phyloP scores from a whole-genome alignment of 1,140 invertebrate species.

The Neodiprion pinetum region DNA sequence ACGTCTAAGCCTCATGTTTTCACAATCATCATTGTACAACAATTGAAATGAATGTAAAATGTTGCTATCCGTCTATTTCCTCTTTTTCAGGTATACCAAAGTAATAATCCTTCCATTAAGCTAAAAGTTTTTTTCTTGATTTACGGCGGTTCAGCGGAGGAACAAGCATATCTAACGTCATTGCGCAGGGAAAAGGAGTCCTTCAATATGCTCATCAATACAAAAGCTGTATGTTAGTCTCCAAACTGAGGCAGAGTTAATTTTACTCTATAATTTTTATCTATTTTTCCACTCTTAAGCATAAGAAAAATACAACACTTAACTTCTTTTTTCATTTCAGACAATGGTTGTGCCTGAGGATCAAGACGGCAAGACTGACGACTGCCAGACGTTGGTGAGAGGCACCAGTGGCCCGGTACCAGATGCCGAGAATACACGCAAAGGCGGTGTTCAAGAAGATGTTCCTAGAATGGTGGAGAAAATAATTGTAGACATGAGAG shows the following conservation, averaged over 20 bases:
- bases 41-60: conserved; percentile 15
- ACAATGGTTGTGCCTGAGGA: conserved; percentile 92
- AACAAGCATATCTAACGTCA: conserved; percentile 92
- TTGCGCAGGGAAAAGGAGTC: conserved; percentile 91
- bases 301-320: background rate
- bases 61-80: conserved; percentile 21
- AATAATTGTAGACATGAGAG: conserved; percentile 96
- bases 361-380: conserved; percentile 84
- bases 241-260: background rate
- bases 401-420: conserved; percentile 55
- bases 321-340: conserved; percentile 59
- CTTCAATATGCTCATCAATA: conserved; percentile 90
- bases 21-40: background rate
- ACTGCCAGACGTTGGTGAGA: conserved; percentile 70
- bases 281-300: no score
- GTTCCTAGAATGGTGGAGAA: conserved; percentile 59
- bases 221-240: conserved; percentile 80
- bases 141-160: conserved; percentile 91
- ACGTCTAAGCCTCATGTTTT: background rate
- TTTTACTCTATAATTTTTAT: no score
- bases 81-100: conserved; percentile 74
- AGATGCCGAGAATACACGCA: conserved; percentile 64
- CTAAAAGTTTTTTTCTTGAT: conserved; percentile 89
- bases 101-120: conserved; percentile 63
- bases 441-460: conserved; percentile 64